phyloP scores from a whole-genome alignment of 2,797 vertebrate genomes.

The Scyliorhinus canicula region DNA sequence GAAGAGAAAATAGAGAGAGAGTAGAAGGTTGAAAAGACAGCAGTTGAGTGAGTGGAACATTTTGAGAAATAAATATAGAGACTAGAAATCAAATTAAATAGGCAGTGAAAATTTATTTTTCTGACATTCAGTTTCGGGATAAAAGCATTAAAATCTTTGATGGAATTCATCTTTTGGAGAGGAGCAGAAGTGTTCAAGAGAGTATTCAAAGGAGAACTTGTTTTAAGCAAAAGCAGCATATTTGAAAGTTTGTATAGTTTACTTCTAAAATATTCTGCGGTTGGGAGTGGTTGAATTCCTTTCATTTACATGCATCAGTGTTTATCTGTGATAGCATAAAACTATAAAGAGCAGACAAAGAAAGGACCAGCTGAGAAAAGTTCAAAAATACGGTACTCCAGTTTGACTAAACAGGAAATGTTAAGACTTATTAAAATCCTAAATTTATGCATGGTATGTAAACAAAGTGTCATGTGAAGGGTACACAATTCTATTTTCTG shows the following conservation, averaged over 20 bases:
- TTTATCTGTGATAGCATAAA: not conserved
- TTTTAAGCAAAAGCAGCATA: not conserved
- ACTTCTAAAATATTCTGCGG: not conserved
- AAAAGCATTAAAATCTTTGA: too few relatives aligned
- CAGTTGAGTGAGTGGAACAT: conserved; percentile 36
- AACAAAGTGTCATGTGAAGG: not conserved
- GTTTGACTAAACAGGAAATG: conserved; percentile 41
- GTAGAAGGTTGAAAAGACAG: not conserved
- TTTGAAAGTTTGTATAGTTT: not conserved
- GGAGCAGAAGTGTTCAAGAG: too few relatives aligned
- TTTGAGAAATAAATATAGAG: conserved; percentile 45
- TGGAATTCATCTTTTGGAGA: too few relatives aligned
- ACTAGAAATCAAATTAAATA: conserved; percentile 1
- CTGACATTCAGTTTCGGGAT: not conserved
- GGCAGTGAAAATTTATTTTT: conserved; percentile 38
- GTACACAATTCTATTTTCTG: not conserved
- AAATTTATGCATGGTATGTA: not conserved
- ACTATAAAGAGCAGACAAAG: not conserved
- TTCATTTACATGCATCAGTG: not conserved
- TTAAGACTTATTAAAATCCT: not conserved
- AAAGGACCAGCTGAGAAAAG: too few relatives aligned
- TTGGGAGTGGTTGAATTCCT: not conserved
- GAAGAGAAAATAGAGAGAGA: not conserved
- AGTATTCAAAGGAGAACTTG: too few relatives aligned
- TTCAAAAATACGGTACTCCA: conserved; percentile 39